Evolutionary conservation across 2,797 vertebrate genomes (phyloP), one percentile per base, ranked within the genome.

Genomic region (Podarcis lilfordi): DNA sequence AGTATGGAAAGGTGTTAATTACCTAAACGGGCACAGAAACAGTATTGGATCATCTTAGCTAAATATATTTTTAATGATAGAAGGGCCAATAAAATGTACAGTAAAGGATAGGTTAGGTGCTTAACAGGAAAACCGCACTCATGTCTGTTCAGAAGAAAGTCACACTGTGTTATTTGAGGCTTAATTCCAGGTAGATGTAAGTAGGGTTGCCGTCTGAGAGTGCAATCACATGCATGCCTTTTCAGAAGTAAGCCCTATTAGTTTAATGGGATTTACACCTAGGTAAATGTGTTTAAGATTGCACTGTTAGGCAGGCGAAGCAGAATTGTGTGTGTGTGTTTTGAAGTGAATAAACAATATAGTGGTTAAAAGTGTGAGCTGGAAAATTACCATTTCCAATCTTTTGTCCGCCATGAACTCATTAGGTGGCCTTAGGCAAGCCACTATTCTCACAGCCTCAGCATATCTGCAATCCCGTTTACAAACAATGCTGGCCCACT

Each of bases 1-100:
- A 66, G 59, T 35, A 64, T 76, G 40, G 72, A 45, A 87, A 87
- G 80, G 86, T 87, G 80, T 76, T 87, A 87, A 87, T 87, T 87
- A 87, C 80, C 71, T 82, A 76, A 82, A 74, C 66, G 55, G 80
- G 69, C 80, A 82, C 61, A 87, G 71, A 82, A 87, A 82, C 11
- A 45, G 79, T 64, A 66, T 4, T 66, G 80, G 80, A 66, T 82
- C 80, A 82, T 82, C 86, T 82, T n/a, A 87, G 80, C 37, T 74
- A 45, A 82, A 64, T 87, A 66, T n/a, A 74, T 61, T 87, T 43
- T 61, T 59, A 87, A 81, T 74, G 79, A 74, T 81, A 43, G 37
- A 74, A 79, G 25, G 37, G 43, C 50, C 43, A 50, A 43, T 37
- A 77, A 86, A 81, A 75, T 21, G 69, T 59, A 75, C 35, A 61